phyloP scores from a whole-genome alignment of 1,140 invertebrate genomes.

The Bicyclus anynana region DNA sequence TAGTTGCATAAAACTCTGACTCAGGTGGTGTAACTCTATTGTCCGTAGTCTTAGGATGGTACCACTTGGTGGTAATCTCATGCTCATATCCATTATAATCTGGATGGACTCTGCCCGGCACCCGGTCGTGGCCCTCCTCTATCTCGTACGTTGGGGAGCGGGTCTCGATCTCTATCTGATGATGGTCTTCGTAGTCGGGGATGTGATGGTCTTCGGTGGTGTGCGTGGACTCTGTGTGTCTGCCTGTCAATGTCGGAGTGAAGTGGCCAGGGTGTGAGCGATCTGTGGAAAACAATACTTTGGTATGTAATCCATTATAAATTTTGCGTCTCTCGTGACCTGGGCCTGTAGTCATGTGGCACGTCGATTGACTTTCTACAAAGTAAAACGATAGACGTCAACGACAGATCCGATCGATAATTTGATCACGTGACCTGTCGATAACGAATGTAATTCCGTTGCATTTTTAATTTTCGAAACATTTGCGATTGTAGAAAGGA shows the following conservation, averaged over 20 bases:
- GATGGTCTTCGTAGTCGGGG: slow-evolving; percentile 56
- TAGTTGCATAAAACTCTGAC: slow-evolving; percentile 50
- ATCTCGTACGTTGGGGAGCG: slow-evolving; percentile 49
- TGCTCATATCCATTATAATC: slow-evolving; percentile 59
- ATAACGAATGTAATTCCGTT: too few relatives aligned
- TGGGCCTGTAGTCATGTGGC: too few relatives aligned
- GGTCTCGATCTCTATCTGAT: slow-evolving; percentile 51
- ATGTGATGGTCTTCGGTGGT: slow-evolving; percentile 60
- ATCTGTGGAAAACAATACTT: slow-evolving; percentile 30
- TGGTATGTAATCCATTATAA: slow-evolving; percentile 11
- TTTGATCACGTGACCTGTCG: too few relatives aligned
- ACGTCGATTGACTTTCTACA: too few relatives aligned
- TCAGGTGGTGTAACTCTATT: slow-evolving; percentile 36
- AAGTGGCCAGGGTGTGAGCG: slow-evolving; percentile 54
- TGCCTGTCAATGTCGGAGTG: slow-evolving; percentile 46
- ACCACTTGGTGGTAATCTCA: slow-evolving; percentile 62
- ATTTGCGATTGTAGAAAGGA: too few relatives aligned
- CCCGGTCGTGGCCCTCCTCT: slow-evolving; percentile 28
- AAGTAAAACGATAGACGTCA: too few relatives aligned
- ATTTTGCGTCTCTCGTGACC: too few relatives aligned
- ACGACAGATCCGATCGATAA: too few relatives aligned
- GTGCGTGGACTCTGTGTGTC: slow-evolving; percentile 46
- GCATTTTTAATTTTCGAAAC: too few relatives aligned
- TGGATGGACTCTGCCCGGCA: slow-evolving; percentile 38
- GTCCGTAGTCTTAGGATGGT: slow-evolving; percentile 49